Evolutionary conservation across 1,140 invertebrate genomes (phyloP), one percentile per base, ranked within the genome.

Genomic region (Hyles vespertilio): DNA sequence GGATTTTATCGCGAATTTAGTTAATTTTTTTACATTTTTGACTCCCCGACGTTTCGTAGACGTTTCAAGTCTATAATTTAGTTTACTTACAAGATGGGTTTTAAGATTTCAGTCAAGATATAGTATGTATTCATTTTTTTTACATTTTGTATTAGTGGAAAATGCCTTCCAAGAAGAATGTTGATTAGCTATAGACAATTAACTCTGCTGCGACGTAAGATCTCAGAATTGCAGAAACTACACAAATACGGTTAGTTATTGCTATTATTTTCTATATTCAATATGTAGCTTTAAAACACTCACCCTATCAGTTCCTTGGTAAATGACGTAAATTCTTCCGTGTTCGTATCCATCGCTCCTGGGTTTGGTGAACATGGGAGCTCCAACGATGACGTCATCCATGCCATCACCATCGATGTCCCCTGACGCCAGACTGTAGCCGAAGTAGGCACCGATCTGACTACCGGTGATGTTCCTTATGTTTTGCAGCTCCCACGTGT

Each of bases 381-480:
- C 96, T 12, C 98, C 97, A 44, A 99, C 93, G 48, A 99, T 94
- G 44, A 99, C 88, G 87, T 99, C 98, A 87, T 99, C 96, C 45
- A 93, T 90, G 49, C 94, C 93, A 89, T 99, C 98, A 6, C 96
- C 96, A 85, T 99, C 96, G 32, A 99, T 92, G 80, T 99, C 98
- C 50, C 93, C 92, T 2, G 95, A 93, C 32, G 94, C 94, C 22
- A 99, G 69, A 2, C 96, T 92, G 83, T 98, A 98, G 4, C 98
- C 98, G 87, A 99, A 99, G 78, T 99, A 99, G 2, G 96, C 94
- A 10, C 98, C 98, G 77, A 99, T 93, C 89, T 98, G 96, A 50
- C 95, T 94, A 2, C 98, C 97, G 5, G 94, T 96, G 34, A 98
- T 94, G 74, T 98, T 98, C 63, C 94, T 92, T 49, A 96, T 91